These are phyloP conservation scores for Lampropteryx suffumata DNA, from an alignment of 2,888 invertebrate species.

Conservation along the genomic window DNA sequence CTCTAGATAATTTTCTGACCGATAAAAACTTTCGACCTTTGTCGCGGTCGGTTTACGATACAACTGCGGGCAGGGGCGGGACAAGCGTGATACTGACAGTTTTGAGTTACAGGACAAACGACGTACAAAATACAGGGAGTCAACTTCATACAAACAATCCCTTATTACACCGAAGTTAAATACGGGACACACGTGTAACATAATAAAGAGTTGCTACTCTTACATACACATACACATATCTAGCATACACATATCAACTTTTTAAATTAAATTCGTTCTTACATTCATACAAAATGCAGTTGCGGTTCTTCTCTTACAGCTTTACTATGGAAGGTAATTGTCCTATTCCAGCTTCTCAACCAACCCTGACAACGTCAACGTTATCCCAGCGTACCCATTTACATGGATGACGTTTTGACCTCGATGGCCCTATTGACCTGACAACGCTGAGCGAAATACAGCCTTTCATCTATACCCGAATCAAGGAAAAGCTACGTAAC, in stretches of 20 bases:
- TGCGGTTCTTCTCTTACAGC: background rate
- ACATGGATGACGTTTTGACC: conserved; percentile 42
- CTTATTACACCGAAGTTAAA: background rate
- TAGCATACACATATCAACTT: too few species aligned
- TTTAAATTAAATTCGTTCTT: too few species aligned
- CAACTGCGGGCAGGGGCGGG: conserved; percentile 29
- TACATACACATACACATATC: too few species aligned
- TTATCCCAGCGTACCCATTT: conserved; percentile 22
- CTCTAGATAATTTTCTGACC: conserved; percentile 32
- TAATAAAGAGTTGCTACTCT: too few species aligned
- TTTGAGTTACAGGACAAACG: conserved; percentile 50
- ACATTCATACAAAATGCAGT: background rate
- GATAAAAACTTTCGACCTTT: conserved; percentile 36
- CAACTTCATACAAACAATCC: conserved; percentile 3
- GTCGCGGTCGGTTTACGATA: conserved; percentile 34
- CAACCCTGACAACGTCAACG: conserved; percentile 25
- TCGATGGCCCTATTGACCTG: conserved; percentile 35
- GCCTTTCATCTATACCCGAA: conserved; percentile 22
- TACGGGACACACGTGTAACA: background rate
- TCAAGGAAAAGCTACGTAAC: conserved; percentile 13
- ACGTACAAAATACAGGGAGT: conserved; percentile 9
- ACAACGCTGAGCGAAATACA: conserved; percentile 30
- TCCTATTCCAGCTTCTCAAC: conserved; percentile 27
- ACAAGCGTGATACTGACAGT: conserved; percentile 37
- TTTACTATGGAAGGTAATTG: conserved; percentile 7